Conservation (phyloP, 2,888 invertebrate genomes). For the Zygothrica quintamaculata region DNA sequence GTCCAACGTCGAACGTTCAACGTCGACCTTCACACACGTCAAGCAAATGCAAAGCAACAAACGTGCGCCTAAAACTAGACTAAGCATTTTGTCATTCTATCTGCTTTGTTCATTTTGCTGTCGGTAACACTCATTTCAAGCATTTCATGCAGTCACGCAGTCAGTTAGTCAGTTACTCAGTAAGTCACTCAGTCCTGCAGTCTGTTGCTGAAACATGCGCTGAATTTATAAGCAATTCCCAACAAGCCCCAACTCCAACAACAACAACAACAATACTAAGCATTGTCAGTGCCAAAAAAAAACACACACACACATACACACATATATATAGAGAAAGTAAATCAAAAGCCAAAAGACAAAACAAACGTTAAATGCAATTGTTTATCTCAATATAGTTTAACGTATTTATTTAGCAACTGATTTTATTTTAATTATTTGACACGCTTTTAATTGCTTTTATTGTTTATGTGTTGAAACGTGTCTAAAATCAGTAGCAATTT, state of each 20-base stretch:
- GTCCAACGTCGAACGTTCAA: too few relatives aligned
- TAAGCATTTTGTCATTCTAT: conserved; percentile 60
- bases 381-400: conserved; percentile 38
- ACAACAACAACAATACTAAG: conserved; percentile 1
- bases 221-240: conserved; percentile 57
- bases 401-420: conserved; percentile 60
- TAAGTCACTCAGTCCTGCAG: background rate
- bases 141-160: conserved; percentile 26
- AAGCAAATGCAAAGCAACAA: conserved; percentile 52
- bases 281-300: too few relatives aligned
- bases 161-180: conserved; percentile 26
- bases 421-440: conserved; percentile 59
- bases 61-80: conserved; percentile 60
- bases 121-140: conserved; percentile 31
- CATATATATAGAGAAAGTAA: too few relatives aligned
- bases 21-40: conserved; percentile 69
- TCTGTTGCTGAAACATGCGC: conserved; percentile 45
- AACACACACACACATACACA: too few relatives aligned
- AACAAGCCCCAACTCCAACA: background rate
- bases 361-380: too few relatives aligned
- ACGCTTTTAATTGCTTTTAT: conserved; percentile 47
- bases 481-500: conserved; percentile 1
- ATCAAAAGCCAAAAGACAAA: too few relatives aligned
- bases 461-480: background rate
- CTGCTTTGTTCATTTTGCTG: conserved; percentile 34